These are phyloP conservation scores for Cyprinella venusta DNA, from an alignment of 2,797 vertebrate species.

Conservation along the genomic window DNA sequence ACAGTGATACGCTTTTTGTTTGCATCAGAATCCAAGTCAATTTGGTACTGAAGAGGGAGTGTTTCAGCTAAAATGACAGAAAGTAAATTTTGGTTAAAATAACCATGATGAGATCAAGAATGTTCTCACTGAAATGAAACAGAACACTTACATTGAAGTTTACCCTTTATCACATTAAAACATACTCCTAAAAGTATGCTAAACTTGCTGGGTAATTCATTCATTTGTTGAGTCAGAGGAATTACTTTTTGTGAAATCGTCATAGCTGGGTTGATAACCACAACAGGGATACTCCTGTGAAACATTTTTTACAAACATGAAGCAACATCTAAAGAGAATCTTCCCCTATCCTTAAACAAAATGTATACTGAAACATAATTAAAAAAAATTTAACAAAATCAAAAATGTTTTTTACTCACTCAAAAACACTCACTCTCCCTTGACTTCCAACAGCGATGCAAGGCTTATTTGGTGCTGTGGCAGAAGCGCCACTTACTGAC, in stretches of 20 bases:
- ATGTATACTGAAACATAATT: neutral
- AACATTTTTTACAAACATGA: neutral
- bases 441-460: constrained; percentile 70
- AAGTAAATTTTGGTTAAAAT: constrained; percentile 9
- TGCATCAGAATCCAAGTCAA: constrained; percentile 74
- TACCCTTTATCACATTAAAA: constrained; percentile 36
- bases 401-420: constrained; percentile 64
- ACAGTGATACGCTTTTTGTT: constrained; percentile 69
- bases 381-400: neutral
- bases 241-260: accelerated
- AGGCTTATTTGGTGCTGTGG: constrained; percentile 51
- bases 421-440: constrained; percentile 66
- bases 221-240: constrained; percentile 4
- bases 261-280: constrained; percentile 55
- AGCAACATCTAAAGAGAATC: constrained; percentile 2
- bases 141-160: constrained; percentile 22
- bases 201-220: neutral
- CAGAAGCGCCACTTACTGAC: constrained; percentile 70
- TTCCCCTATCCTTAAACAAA: neutral
- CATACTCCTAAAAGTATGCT: constrained; percentile 13
- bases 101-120: neutral
- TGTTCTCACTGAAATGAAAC: neutral
- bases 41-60: constrained; percentile 60
- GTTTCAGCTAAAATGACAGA: constrained; percentile 32
- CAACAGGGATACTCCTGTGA: constrained; percentile 61